phyloP scores from a whole-genome alignment of 2,888 invertebrate species.

The Euzetes globulus region DNA sequence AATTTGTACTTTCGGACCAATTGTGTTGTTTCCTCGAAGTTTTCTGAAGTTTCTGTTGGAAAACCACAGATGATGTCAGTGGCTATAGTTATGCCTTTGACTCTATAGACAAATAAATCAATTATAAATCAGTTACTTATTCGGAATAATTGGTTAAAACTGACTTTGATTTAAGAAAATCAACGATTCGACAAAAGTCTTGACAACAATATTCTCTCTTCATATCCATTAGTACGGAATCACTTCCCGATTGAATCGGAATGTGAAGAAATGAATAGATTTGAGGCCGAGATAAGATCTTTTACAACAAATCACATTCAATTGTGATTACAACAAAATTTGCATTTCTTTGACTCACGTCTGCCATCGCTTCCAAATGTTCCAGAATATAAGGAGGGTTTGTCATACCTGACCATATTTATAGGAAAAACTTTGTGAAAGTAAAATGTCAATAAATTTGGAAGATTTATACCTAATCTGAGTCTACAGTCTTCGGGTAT shows the following conservation, averaged over 20 bases:
- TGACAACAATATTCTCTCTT: conserved; percentile 83
- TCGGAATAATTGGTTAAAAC: conserved; percentile 26
- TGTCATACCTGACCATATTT: conserved; percentile 76
- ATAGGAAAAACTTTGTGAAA: not conserved
- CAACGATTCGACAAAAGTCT: conserved; percentile 82
- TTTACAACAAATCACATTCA: not conserved
- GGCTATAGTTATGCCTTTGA: conserved; percentile 83
- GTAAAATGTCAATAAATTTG: not conserved
- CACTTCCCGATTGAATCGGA: conserved; percentile 96
- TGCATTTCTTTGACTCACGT: conserved; percentile 52
- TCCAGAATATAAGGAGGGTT: conserved; percentile 97
- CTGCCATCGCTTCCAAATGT: conserved; percentile 73
- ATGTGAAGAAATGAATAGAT: conserved; percentile 95
- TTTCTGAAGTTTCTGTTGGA: conserved; percentile 83
- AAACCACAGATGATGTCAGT: conserved; percentile 98
- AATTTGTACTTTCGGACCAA: conserved; percentile 80
- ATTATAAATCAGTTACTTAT: not conserved
- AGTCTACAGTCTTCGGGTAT: conserved; percentile 54
- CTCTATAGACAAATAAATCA: conserved; percentile 53
- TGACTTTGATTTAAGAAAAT: conserved; percentile 66
- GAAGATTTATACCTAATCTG: conserved; percentile 47
- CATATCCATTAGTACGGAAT: conserved; percentile 88
- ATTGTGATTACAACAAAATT: not conserved
- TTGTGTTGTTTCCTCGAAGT: conserved; percentile 78
- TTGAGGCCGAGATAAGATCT: conserved; percentile 64